These are phyloP conservation scores for Etheostoma perlongum DNA, from an alignment of 2,797 vertebrate species.

Conservation along the genomic window DNA sequence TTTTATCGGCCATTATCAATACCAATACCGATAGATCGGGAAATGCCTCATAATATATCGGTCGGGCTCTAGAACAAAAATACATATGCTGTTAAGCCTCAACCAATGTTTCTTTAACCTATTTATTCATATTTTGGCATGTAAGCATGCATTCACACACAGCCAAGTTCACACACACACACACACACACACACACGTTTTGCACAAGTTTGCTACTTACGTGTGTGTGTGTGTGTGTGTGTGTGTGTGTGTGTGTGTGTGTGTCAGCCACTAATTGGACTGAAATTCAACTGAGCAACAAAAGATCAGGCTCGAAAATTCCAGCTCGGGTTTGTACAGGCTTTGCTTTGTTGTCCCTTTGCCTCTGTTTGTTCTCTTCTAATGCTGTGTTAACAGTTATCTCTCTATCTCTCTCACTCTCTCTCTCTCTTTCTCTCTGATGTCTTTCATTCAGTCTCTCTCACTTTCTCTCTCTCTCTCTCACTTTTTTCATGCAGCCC, in stretches of 20 bases:
- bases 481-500: too few species aligned
- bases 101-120: too few species aligned
- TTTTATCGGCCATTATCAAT: too few species aligned
- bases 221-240: slow-evolving; percentile 31
- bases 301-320: slow-evolving; percentile 85
- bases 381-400: slow-evolving; percentile 87
- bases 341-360: slow-evolving; percentile 80
- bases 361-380: slow-evolving; percentile 80
- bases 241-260: slow-evolving; percentile 54
- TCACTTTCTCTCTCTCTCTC: slow-evolving; percentile 9
- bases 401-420: slow-evolving; percentile 35
- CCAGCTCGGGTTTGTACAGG: slow-evolving; percentile 81
- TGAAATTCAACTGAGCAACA: slow-evolving; percentile 80
- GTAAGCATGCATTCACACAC: background rate
- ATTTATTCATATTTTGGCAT: too few species aligned
- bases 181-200: background rate
- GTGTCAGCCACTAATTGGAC: slow-evolving; percentile 82
- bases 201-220: background rate
- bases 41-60: too few species aligned
- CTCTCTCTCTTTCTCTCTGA: slow-evolving; percentile 23
- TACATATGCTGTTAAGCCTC: too few species aligned
- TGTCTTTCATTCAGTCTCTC: slow-evolving; percentile 37
- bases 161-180: background rate
- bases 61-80: too few species aligned
- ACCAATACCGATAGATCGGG: too few species aligned